Evolutionary conservation across 2,797 vertebrate genomes (phyloP).

Genomic region (Clamator glandarius): DNA sequence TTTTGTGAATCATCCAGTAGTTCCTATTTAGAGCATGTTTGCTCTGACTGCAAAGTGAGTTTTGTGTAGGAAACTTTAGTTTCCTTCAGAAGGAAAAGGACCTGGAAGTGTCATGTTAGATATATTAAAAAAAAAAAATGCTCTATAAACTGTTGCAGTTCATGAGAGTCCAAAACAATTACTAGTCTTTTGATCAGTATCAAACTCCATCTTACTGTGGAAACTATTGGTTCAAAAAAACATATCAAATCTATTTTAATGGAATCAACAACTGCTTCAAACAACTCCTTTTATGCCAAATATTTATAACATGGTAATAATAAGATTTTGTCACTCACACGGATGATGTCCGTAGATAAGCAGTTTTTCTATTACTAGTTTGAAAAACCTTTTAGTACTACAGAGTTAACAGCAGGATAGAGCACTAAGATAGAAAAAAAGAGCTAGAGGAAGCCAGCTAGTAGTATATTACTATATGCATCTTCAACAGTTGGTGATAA

Average conservation of each 20-base stretch:
- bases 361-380: background rate
- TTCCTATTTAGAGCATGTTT: background rate
- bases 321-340: background rate
- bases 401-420: background rate
- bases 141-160: background rate
- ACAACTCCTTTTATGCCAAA: background rate
- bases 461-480: background rate
- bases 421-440: too few relatives aligned
- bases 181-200: rapidly evolving
- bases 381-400: background rate
- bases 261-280: background rate
- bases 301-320: background rate
- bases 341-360: rapidly evolving
- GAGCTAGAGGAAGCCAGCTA: background rate
- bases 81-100: background rate
- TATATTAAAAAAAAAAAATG: background rate
- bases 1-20: background rate
- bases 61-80: background rate
- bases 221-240: background rate
- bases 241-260: background rate
- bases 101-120: background rate
- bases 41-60: background rate
- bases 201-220: background rate
- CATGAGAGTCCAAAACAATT: background rate
- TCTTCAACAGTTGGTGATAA: background rate